Percentiles rank a stretch among this genome's conserved stretches.
Evolutionary conservation across 2,888 invertebrate genomes (phyloP).

Genomic region (Corbicula japonica): DNA sequence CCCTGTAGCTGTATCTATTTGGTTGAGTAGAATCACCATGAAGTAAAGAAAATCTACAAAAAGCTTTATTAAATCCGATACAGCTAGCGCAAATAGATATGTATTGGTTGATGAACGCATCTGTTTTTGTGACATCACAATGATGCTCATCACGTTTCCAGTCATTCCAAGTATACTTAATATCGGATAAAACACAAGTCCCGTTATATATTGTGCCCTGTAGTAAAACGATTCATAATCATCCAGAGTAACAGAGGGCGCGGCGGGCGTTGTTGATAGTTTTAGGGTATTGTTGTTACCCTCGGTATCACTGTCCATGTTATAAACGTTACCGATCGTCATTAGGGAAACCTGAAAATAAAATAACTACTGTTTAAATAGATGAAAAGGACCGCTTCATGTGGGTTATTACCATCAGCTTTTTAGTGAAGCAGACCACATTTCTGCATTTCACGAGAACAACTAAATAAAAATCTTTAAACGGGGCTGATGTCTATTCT

Average conservation of each 20-base stretch:
- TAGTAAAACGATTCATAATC: constrained; percentile 79
- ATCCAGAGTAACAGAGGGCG: constrained; percentile 23
- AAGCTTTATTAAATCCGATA: constrained; percentile 84
- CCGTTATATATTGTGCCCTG: constrained; percentile 81
- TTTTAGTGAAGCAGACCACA: too few species aligned
- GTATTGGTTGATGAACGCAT: constrained; percentile 85
- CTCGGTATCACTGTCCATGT: constrained; percentile 19
- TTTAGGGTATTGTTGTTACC: constrained; percentile 5
- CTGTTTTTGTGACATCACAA: constrained; percentile 81
- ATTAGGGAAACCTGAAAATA: constrained; percentile 42
- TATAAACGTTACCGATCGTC: constrained; percentile 25
- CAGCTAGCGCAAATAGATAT: constrained; percentile 83
- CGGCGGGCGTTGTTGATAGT: constrained; percentile 7
- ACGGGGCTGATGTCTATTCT: too few species aligned
- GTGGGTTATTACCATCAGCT: too few species aligned
- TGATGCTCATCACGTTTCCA: constrained; percentile 82
- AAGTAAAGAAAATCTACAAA: constrained; percentile 84
- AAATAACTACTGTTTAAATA: not conserved
- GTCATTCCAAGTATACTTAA: constrained; percentile 82
- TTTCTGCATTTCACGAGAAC: too few species aligned
- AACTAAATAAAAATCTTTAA: too few species aligned
- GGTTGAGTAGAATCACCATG: constrained; percentile 78
- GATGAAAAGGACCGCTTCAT: too few species aligned
- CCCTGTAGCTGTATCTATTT: constrained; percentile 75
- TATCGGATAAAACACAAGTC: constrained; percentile 83